phyloP scores from a whole-genome alignment of 2,113 vertebrate species.

The Platichthys stellatus region DNA sequence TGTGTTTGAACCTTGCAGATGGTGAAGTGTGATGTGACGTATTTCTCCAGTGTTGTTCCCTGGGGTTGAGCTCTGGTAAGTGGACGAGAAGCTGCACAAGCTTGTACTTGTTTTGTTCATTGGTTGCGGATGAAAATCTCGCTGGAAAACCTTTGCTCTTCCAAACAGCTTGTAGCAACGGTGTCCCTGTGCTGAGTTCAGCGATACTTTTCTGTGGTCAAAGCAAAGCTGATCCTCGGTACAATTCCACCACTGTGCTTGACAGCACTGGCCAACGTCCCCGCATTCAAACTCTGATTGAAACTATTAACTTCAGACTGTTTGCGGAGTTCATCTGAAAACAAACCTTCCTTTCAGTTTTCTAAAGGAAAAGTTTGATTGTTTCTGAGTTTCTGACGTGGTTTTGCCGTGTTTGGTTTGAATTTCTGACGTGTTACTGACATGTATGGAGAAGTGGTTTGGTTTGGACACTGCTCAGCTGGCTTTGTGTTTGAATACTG shows the following conservation, averaged over 20 bases:
- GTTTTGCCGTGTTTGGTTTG: neutral
- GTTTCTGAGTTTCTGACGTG: constrained; percentile 8
- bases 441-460: neutral
- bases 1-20: neutral
- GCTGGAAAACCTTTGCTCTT: neutral
- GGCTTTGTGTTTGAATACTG: constrained; percentile 21
- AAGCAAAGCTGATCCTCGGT: neutral
- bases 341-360: neutral
- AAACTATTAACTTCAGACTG: neutral
- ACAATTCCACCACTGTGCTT: neutral
- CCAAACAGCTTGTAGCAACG: neutral
- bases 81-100: neutral
- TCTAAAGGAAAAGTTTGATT: neutral
- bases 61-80: neutral
- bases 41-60: neutral
- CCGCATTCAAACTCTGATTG: neutral
- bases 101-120: neutral
- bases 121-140: neutral
- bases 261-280: neutral
- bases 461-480: neutral
- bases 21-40: neutral
- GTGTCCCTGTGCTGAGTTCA: neutral
- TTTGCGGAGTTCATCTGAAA: neutral
- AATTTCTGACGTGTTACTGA: too few species aligned
- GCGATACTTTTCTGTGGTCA: neutral